Percentiles rank a stretch among this genome's conserved stretches.
Evolutionary conservation across 2,797 vertebrate genomes (phyloP).

Genomic region (Galagoides demidoff): DNA sequence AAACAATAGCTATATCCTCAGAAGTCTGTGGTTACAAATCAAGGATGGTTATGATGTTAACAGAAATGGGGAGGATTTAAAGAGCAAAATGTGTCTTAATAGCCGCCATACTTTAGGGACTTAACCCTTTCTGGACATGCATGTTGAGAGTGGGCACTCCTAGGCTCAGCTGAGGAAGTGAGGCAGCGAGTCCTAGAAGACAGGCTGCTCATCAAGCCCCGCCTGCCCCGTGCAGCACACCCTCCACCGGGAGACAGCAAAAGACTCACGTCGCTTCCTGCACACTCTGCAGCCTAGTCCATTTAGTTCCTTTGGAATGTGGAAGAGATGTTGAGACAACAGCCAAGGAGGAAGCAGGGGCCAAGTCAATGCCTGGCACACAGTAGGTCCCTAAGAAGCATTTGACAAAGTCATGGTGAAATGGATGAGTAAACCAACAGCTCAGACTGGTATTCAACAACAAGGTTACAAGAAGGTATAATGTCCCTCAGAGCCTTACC

Average conservation of each 20-base stretch:
- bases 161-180: not conserved
- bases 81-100: not conserved
- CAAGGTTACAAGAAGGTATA: not conserved
- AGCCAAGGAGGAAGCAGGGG: not conserved
- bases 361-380: not conserved
- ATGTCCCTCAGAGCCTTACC: not conserved
- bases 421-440: not conserved
- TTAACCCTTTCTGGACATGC: not conserved
- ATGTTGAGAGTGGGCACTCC: not conserved
- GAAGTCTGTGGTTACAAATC: not conserved
- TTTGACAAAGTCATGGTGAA: not conserved
- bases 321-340: not conserved
- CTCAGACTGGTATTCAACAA: not conserved
- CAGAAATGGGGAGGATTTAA: not conserved
- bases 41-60: not conserved
- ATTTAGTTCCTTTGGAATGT: not conserved
- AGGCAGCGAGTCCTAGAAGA: not conserved
- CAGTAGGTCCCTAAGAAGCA: not conserved
- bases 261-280: not conserved
- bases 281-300: not conserved
- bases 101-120: not conserved
- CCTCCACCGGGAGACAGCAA: accelerated
- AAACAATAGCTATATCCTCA: not conserved
- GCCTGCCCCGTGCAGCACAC: accelerated
- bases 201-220: no score